phyloP scores from a whole-genome alignment of 2,888 invertebrate genomes.

The Agrotis puta region DNA sequence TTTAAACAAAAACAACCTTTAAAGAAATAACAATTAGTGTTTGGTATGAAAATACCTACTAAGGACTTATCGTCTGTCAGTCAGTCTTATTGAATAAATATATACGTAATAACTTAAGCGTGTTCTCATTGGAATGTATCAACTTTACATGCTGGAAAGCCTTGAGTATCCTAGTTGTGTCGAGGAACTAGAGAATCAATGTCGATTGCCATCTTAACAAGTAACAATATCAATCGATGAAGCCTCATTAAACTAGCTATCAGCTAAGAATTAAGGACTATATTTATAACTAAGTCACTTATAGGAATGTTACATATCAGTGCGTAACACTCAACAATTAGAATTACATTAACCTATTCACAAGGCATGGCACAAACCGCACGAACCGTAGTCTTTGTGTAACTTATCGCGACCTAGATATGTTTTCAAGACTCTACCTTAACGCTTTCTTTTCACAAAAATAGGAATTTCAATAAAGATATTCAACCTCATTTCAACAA shows the following conservation, averaged over 20 bases:
- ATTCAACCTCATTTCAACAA: slow-evolving; percentile 36
- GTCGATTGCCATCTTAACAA: slow-evolving; percentile 40
- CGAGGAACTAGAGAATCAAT: slow-evolving; percentile 51
- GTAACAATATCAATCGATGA: slow-evolving; percentile 49
- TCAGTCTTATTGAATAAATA: slow-evolving; percentile 82
- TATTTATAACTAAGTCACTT: slow-evolving; percentile 61
- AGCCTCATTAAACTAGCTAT: slow-evolving; percentile 56
- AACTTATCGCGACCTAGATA: slow-evolving; percentile 74
- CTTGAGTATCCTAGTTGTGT: slow-evolving; percentile 70
- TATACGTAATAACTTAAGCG: slow-evolving; percentile 72
- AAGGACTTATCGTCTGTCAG: slow-evolving; percentile 76
- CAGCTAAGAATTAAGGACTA: slow-evolving; percentile 54
- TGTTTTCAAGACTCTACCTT: slow-evolving; percentile 78
- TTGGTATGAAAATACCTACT: slow-evolving; percentile 71
- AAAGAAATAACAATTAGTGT: slow-evolving; percentile 69
- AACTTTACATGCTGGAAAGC: slow-evolving; percentile 68
- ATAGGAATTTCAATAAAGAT: slow-evolving; percentile 55
- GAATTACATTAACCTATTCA: slow-evolving; percentile 63
- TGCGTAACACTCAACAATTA: slow-evolving; percentile 62
- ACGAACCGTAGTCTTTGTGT: slow-evolving; percentile 65
- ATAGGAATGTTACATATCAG: slow-evolving; percentile 68
- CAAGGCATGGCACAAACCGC: slow-evolving; percentile 77
- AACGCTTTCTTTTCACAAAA: slow-evolving; percentile 80
- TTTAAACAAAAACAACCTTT: slow-evolving; percentile 71
- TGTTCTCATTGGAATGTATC: slow-evolving; percentile 76